A percentile compares a stretch with the other conserved stretches of the same genome.
These are phyloP conservation scores for Polydrusus cervinus DNA, from an alignment of 2,888 invertebrate genomes.

Conservation along the genomic window DNA sequence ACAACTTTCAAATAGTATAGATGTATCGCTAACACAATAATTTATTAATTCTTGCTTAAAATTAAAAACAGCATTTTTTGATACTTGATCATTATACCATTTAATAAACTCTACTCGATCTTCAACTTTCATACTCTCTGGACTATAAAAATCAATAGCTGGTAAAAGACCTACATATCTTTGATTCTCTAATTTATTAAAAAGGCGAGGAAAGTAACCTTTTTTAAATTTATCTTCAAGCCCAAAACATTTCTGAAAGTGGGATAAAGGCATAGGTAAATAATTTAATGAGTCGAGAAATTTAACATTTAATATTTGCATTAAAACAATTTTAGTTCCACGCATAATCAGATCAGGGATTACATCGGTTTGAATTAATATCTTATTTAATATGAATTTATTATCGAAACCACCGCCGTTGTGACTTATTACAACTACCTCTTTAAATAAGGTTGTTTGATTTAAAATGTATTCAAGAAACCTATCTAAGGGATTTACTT, in stretches of 20 bases:
- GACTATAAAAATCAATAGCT: slow-evolving; percentile 38
- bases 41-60: slow-evolving; percentile 54
- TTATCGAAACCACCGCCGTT: no score
- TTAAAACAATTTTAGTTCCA: slow-evolving; percentile 47
- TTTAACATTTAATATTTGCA: slow-evolving; percentile 39
- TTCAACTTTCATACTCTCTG: slow-evolving; percentile 37
- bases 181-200: slow-evolving; percentile 50
- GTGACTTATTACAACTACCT: no score
- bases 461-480: no score
- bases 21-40: background rate
- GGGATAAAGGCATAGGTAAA: slow-evolving; percentile 40
- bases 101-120: slow-evolving; percentile 37
- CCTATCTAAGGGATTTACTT: background rate
- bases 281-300: background rate
- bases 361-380: slow-evolving; percentile 34
- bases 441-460: no score
- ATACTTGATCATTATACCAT: slow-evolving; percentile 16
- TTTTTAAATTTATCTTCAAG: slow-evolving; percentile 50
- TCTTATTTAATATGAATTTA: no score
- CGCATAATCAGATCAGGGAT: slow-evolving; percentile 45
- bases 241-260: slow-evolving; percentile 59
- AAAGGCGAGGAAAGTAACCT: slow-evolving; percentile 58
- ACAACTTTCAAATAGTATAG: background rate
- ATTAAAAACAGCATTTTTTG: slow-evolving; percentile 55
- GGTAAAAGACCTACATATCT: slow-evolving; percentile 52